Evolutionary conservation across 2,113 vertebrate species (phyloP).

Genomic region (Ophthalmolycus amberensis): DNA sequence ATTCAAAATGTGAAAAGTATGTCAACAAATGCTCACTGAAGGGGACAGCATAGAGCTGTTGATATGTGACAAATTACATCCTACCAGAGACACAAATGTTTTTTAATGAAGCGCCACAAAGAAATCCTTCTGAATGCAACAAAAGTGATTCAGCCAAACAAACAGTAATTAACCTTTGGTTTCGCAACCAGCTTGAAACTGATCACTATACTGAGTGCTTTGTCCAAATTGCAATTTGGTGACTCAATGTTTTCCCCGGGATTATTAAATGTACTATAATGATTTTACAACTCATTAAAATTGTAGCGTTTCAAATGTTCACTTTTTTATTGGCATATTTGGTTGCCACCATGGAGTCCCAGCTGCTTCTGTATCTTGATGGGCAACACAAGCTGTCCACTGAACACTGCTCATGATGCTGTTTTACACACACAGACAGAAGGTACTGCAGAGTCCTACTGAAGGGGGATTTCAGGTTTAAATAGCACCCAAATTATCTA

Average conservation of each 20-base stretch:
- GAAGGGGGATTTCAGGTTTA: neutral
- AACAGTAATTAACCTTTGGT: constrained; percentile 38
- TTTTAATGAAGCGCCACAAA: neutral
- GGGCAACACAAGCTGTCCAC: constrained; percentile 59
- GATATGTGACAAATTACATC: neutral
- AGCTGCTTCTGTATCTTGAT: constrained; percentile 63
- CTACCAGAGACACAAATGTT: neutral
- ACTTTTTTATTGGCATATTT: constrained; percentile 62
- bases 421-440: constrained; percentile 16
- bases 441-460: neutral
- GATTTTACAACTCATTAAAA: constrained; percentile 59
- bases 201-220: neutral
- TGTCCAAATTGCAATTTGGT: constrained; percentile 17
- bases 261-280: constrained; percentile 53
- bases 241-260: constrained; percentile 33
- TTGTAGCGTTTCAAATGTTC: constrained; percentile 38
- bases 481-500: constrained; percentile 4
- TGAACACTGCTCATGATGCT: constrained; percentile 19
- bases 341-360: constrained; percentile 48
- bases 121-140: neutral
- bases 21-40: neutral
- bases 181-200: constrained; percentile 2
- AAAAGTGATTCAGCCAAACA: constrained; percentile 1
- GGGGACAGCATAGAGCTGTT: neutral
- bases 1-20: neutral